Conservation (phyloP, 2,797 vertebrate genomes). For the Lepus oiostolus region DNA sequence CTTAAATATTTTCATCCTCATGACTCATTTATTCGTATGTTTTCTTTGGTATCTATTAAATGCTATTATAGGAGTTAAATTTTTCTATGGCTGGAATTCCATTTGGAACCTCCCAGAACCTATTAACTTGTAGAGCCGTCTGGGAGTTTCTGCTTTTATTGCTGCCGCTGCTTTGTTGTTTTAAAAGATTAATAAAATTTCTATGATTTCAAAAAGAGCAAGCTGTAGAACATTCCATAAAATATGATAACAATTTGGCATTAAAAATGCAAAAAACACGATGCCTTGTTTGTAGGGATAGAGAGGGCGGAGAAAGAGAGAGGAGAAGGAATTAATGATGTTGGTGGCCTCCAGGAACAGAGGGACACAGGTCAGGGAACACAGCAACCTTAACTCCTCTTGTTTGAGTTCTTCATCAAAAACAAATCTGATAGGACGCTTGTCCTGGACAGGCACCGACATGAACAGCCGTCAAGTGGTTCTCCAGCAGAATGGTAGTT, state of each 20-base stretch:
- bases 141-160: not conserved
- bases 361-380: not conserved
- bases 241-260: not conserved
- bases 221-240: not conserved
- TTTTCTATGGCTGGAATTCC: not conserved
- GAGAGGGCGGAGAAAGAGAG: not conserved
- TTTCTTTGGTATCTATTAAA: slow-evolving; percentile 3
- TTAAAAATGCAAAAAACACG: not conserved
- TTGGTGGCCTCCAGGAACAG: not conserved
- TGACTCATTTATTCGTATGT: not conserved
- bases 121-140: not conserved
- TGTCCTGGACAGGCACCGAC: not conserved
- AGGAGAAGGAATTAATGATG: not conserved
- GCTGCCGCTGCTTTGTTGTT: not conserved
- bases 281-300: not conserved
- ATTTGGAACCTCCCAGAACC: not conserved
- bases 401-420: not conserved
- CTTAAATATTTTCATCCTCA: not conserved
- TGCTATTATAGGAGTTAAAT: not conserved
- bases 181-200: not conserved
- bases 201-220: not conserved
- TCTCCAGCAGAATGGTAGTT: not conserved
- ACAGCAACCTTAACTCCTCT: not conserved
- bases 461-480: not conserved
- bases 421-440: not conserved